Evolutionary conservation across 2,888 invertebrate genomes (phyloP), one percentile per base, ranked within the genome.

Genomic region (Leptopilina syphax): DNA sequence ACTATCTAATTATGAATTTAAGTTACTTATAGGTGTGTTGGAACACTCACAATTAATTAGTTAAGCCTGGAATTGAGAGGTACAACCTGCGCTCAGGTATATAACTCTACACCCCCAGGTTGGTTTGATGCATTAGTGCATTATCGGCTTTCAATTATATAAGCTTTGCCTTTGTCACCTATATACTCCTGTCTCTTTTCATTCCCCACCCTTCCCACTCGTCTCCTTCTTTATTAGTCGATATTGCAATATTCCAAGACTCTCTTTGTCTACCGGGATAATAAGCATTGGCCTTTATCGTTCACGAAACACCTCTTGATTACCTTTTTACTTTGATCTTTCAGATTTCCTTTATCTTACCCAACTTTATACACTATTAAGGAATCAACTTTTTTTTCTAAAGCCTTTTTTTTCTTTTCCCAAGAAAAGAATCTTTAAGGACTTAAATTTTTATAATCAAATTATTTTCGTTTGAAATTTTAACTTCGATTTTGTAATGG

Each of bases 131-230:
- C 80, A 82, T 83, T 84, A 84, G 81, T 81, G 85, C 84, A 84
- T 87, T 87, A 87, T 87, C 84, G 87, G 83, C 79, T 87, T 86
- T 84, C 86, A 85, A 87, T 86, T 86, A 87, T 34, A 34, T 80
- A 79, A 80, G 80, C 81, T 76, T 78, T 83, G 81, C 83, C 81
- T 84, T 78, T 77, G 80, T 76, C 82, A 80, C 79, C 83, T 50
- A 3, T 50, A 50, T 18, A 4, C 60, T 7, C 63, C 9, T 9
- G 63, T 18, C 63, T 63, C 63, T 63, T 63, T 63, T 63, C 63
- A 63, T 63, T 50, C 10, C 12, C 44, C 66, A 0, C 63, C 1
- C 63, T 0, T 41, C 3, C 68, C 13, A 27, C 18, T 4, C 34
- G 4, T 34, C 70, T 54, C 27, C 34, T 70, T 70, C 50, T 70